Base-by-base conservation (phyloP, 2,888 invertebrate species). In the Lepidocyrtinus sp. region DNA sequence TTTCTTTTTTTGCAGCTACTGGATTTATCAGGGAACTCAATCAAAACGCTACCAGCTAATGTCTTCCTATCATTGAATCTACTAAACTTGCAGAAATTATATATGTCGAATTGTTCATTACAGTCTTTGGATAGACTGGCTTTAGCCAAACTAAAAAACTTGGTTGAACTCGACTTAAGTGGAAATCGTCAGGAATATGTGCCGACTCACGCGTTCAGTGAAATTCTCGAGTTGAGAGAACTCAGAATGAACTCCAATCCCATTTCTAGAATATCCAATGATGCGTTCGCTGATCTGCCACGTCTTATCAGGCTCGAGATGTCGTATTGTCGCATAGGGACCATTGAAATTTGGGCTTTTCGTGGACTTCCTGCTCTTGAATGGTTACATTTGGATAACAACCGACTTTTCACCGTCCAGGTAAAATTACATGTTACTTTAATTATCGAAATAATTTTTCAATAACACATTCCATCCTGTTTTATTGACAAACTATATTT, bases 81-180 rank as follows among this genome's bases (percentile, higher is more conserved):
- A 76, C 90, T 94, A 69, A 95, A 95, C 88, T 91, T 95, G 71
- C 95, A 96, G 89, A 94, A 94, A 87, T 92, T 95, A 26, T 94
- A 93, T 88, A 90, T 95, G 86, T 90, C 93, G 36, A 91, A 92
- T 79, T 95, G 95, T 88, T 91, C 91, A 65, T 89, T 95, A 81
- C 92, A 92, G 86, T 89, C 90, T 0, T 91, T 96, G 84, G 93
- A 94, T 85, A 91, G 92, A 74, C 92, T 92, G 88, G 93, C 95
- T 1, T 95, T 95, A 89, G 91, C 93, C 85, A 92, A 93, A 86
- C 91, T 96, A 36, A 94, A 92, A 82, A 95, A 95, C 88, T 90
- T 96, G 62, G 93, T 95, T 1, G 95, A 95, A 88, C 89, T 96
- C 83, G 95, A 96, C 88, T 90, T 95, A 81, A 94, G 95, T 85